phyloP scores from a whole-genome alignment of 2,888 invertebrate species.

The Megaustenia siamemsis region DNA sequence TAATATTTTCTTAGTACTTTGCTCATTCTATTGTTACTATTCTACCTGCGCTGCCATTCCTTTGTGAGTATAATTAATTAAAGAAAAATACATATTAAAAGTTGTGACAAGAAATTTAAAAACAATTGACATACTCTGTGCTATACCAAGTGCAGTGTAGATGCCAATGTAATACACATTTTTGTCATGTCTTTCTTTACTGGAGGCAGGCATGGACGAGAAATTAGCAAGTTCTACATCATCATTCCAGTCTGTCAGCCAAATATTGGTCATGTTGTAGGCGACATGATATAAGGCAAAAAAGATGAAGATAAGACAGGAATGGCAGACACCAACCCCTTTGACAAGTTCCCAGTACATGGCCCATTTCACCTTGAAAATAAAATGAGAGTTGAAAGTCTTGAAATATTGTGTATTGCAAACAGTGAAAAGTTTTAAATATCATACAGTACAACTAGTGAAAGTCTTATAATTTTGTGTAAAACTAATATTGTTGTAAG shows the following conservation, averaged over 20 bases:
- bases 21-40: too few species aligned
- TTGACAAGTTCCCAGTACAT: conserved; percentile 73
- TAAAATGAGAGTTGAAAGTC: neutral
- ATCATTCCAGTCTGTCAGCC: conserved; percentile 74
- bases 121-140: conserved; percentile 57
- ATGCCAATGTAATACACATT: conserved; percentile 68
- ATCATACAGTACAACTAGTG: too few species aligned
- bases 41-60: too few species aligned
- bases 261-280: conserved; percentile 65
- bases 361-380: conserved; percentile 70
- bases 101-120: too few species aligned
- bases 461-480: too few species aligned
- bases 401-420: too few species aligned
- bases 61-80: too few species aligned
- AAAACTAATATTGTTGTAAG: too few species aligned
- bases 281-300: conserved; percentile 60
- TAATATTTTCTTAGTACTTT: too few species aligned
- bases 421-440: too few species aligned
- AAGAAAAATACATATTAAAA: too few species aligned
- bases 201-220: conserved; percentile 63
- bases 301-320: conserved; percentile 65
- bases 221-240: conserved; percentile 63
- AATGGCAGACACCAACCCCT: conserved; percentile 68
- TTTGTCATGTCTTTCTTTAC: conserved; percentile 60
- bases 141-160: conserved; percentile 67